Evolutionary conservation across 35 echinoderm and acorn worm genomes (phyloP).

Genomic region (Chiridota heheva): DNA sequence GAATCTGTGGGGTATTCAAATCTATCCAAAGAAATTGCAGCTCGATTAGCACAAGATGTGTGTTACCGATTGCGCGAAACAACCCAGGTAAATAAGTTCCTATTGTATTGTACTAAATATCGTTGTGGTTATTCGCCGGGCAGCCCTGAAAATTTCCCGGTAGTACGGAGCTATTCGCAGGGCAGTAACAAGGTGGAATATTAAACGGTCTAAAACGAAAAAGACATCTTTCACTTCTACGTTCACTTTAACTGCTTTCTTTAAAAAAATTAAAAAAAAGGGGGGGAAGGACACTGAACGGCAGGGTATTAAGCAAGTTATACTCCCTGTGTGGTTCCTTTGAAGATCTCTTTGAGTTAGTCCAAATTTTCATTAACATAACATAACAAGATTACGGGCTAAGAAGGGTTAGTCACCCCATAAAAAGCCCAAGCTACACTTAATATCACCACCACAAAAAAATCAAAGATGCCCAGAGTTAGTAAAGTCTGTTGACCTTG

Average conservation of each 20-base stretch:
- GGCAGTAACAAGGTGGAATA: neutral
- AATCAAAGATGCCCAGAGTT: no score
- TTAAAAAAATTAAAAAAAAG: neutral
- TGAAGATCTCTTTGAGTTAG: no score
- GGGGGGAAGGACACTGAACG: neutral
- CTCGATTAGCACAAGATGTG: slow-evolving; percentile 80
- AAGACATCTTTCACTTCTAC: neutral
- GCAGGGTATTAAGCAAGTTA: no score
- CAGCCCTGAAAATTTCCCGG: neutral
- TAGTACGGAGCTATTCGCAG: neutral
- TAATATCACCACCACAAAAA: no score
- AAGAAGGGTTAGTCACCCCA: no score
- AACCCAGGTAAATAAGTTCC: slow-evolving; percentile 61
- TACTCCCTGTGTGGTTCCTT: no score
- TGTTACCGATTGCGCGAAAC: slow-evolving; percentile 88
- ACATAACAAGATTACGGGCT: no score
- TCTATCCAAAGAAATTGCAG: slow-evolving; percentile 67
- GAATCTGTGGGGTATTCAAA: slow-evolving; percentile 63
- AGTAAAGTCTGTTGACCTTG: no score
- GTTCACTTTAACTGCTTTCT: neutral
- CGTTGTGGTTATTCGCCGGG: neutral
- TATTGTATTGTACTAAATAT: neutral
- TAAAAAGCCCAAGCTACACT: no score
- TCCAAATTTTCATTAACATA: no score
- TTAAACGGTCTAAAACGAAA: neutral